Evolutionary conservation across 1,140 invertebrate species (phyloP).

Genomic region (Drosophila nikananu): DNA sequence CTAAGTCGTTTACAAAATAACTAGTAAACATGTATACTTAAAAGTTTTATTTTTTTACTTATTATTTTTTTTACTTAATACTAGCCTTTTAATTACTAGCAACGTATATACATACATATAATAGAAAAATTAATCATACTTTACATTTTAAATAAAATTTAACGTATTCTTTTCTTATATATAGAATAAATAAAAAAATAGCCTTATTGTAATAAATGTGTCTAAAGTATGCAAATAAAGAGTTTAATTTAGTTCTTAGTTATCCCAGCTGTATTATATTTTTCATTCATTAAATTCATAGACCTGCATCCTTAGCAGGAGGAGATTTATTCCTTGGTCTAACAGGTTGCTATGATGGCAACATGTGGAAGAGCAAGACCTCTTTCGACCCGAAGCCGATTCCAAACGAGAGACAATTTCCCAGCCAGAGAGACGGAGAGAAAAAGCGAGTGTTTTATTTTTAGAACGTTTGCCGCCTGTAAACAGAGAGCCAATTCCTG

Average conservation of each 20-base stretch:
- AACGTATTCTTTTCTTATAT: too few relatives aligned
- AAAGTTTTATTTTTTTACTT: too few relatives aligned
- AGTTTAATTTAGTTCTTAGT: neutral
- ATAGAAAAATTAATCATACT: too few relatives aligned
- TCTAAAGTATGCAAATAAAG: neutral
- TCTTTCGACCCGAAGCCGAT: neutral
- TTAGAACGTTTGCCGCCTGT: conserved; percentile 73
- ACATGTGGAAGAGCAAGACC: conserved; percentile 44
- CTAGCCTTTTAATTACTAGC: too few relatives aligned
- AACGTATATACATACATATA: too few relatives aligned
- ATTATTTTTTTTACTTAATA: too few relatives aligned
- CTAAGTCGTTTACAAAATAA: too few relatives aligned
- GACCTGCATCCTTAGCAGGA: neutral
- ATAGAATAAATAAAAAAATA: too few relatives aligned
- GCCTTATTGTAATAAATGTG: too few relatives aligned
- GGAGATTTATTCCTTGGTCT: conserved; percentile 13
- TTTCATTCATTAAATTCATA: conserved; percentile 18
- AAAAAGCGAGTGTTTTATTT: conserved; percentile 16
- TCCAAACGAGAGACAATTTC: conserved; percentile 14
- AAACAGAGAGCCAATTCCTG: conserved; percentile 75
- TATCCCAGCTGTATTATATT: neutral
- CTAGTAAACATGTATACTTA: too few relatives aligned
- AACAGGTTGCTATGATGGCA: conserved; percentile 54
- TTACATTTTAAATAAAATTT: too few relatives aligned
- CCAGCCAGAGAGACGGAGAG: neutral